Base-by-base conservation (phyloP, 1,140 invertebrate genomes). In the Heliconius eleuchia region DNA sequence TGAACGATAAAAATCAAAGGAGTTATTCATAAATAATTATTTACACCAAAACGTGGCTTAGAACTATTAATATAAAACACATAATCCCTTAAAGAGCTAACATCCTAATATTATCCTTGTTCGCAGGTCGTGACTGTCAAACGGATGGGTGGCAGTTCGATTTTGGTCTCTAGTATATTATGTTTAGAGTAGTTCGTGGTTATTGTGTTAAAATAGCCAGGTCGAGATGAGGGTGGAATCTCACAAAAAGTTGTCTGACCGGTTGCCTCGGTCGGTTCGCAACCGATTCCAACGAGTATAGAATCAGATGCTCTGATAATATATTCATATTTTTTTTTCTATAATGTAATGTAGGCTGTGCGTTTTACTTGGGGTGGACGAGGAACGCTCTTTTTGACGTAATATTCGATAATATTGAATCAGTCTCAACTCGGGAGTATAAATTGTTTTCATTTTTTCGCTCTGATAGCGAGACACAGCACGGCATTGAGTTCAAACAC, bases 1-100 rank as follows among this genome's bases (percentile, higher is more conserved):
- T 89, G 86, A 87, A 86, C 88, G 92, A 93, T 92, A 91, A 92
- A 90, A 91, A 91, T 92, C 91, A 86, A 89, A 90, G 80, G 87
- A 89, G 81, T 86, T 89, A 91, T 88, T 90, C 85, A 88, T 88
- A 81, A 30, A 81, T 39, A 72, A 9, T 18, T 3, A n/a, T 18
- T 39, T 76, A 83, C 30, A 75, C 55, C 23, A 88, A 88, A 87
- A 85, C 11, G 19, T 76, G 77, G 80, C 78, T 66, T 86, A 82
- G 55, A 9, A 6, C 11, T 1, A 9, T 57, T 2, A 55, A 13
- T 52, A 80, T 85, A 84, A 81, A 76, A 76, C 78, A 42, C 7
- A 86, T 86, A 86, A 84, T 87, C 27, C 30, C 72, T 78, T 76
- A 82, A 80, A 80, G 19, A n/a, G 27, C 19, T 34, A 37, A 73